Conservation (phyloP, 2,888 invertebrate genomes). For the Lordiphosa fenestrarum region DNA sequence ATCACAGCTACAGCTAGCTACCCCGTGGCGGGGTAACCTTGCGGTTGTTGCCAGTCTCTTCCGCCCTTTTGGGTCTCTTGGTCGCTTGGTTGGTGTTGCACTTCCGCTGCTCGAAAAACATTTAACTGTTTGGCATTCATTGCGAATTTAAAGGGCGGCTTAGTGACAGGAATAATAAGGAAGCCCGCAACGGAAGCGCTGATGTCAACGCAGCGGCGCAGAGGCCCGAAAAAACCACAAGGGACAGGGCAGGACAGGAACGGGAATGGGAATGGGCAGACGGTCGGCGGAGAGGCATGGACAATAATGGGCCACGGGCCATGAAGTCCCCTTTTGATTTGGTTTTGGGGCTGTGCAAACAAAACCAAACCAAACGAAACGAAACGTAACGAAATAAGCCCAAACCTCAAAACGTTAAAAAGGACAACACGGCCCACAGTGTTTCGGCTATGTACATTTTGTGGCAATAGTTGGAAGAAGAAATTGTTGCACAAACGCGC, state of each 20-base stretch:
- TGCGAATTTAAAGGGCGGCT: constrained; percentile 74
- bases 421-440: constrained; percentile 46
- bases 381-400: constrained; percentile 70
- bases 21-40: constrained; percentile 42
- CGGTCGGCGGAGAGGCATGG: constrained; percentile 9
- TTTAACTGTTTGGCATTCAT: constrained; percentile 74
- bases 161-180: constrained; percentile 73
- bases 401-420: constrained; percentile 69
- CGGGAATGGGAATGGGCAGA: not conserved
- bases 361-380: constrained; percentile 58
- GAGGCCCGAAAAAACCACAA: constrained; percentile 29
- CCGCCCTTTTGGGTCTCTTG: constrained; percentile 27
- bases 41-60: constrained; percentile 39
- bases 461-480: not conserved
- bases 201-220: constrained; percentile 57
- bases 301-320: constrained; percentile 59
- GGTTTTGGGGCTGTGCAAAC: constrained; percentile 61
- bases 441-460: too few relatives aligned
- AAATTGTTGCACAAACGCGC: too few relatives aligned
- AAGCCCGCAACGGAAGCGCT: constrained; percentile 68
- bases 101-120: constrained; percentile 58
- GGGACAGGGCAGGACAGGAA: constrained; percentile 11
- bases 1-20: constrained; percentile 26
- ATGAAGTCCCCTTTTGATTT: constrained; percentile 55
- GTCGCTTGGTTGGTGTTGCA: constrained; percentile 48